Evolutionary conservation across 2,113 vertebrate species (phyloP), one percentile per base, ranked within the genome.

Genomic region (Aptenodytes forsteri): DNA sequence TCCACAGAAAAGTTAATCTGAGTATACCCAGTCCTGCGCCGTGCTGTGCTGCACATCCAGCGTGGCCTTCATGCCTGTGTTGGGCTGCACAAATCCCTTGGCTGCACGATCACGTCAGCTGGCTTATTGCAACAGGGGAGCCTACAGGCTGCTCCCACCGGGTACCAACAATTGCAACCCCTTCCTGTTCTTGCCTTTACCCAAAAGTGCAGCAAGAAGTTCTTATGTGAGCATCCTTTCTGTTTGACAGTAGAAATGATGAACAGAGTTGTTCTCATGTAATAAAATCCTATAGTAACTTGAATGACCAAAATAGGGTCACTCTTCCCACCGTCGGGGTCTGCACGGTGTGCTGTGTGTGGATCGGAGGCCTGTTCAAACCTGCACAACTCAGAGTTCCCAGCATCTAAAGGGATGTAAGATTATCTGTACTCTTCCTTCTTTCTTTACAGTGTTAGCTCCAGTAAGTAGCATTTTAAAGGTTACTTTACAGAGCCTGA

Each of bases 281-380:
- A 73, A 89, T 80, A 69, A 81, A 54, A 81, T 77, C n/a, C 46
- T 66, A 1, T 1, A 36, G 36, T 14, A 46, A 56, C 23, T 52
- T 1, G 0, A 62, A 75, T 75, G 20, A 84, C 42, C 23, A 88
- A 69, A 78, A 82, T 9, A 9, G 5, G 2, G 11, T 65, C 36
- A 46, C 7, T 46, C 3, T 75, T 87, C 42, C 15, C 50, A 36
- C 0, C 2, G 8, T 3, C 0, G 4, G 26, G 61, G 34, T 42
- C 25, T 67, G 10, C 34, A 36, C 0, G 4, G 10, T n/a, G 30
- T 66, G n/a, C 62, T 66, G 30, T 3, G 0, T 0, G 0, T 26
- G n/a, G 23, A 22, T 54, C 2, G 1, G 40, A 62, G 6, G 16
- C 16, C 38, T 46, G 6, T 78, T 91, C 19, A 81, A 70, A 70